A percentile compares a stretch with the other conserved stretches of the same genome.
Evolutionary conservation across 2,797 vertebrate genomes (phyloP).

Genomic region (Anguilla anguilla): DNA sequence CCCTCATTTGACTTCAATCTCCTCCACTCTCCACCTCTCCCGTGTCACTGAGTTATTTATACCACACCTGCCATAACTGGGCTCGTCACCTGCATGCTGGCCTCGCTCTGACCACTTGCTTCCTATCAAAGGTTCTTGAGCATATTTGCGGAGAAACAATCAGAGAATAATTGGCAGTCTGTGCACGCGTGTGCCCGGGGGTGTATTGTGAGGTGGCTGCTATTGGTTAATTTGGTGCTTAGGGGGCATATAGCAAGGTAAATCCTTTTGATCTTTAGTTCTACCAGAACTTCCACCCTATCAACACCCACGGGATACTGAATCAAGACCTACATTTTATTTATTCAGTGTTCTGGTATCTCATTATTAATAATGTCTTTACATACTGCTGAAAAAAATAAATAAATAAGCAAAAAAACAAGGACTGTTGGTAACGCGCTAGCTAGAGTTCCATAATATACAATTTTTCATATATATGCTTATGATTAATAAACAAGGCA

Average conservation of each 20-base stretch:
- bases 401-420: neutral
- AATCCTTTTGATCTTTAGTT: neutral
- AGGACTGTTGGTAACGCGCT: neutral
- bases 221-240: neutral
- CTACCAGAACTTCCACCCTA: neutral
- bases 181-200: neutral
- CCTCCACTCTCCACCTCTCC: constrained; percentile 30
- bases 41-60: neutral
- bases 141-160: neutral
- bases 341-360: neutral
- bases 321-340: neutral
- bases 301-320: neutral
- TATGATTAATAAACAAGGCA: neutral
- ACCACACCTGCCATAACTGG: constrained; percentile 7
- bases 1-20: constrained; percentile 56
- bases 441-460: neutral
- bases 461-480: neutral
- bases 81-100: neutral
- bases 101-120: constrained; percentile 23
- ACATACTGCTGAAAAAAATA: neutral
- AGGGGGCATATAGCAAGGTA: neutral
- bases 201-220: neutral
- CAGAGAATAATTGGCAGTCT: neutral
- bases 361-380: neutral
- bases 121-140: neutral